Conservation (phyloP, 2,797 vertebrate species). For the Tokudaia tokunoshimensis region DNA sequence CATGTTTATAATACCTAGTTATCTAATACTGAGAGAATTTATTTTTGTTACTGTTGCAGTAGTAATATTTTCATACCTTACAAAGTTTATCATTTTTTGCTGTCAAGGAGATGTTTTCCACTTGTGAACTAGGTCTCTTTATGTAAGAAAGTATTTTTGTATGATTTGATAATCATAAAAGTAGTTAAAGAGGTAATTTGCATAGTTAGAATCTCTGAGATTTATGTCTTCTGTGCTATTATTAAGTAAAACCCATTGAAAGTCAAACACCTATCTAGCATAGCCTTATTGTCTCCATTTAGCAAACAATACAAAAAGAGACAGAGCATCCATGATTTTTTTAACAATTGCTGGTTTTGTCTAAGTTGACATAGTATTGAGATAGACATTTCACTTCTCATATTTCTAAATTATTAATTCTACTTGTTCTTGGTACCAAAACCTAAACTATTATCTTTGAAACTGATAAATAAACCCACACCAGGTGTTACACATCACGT, state of each 20-base stretch:
- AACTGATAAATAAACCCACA: background rate
- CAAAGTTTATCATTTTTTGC: conserved; percentile 35
- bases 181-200: conserved; percentile 55
- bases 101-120: conserved; percentile 32
- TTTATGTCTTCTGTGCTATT: background rate
- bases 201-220: background rate
- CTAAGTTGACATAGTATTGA: background rate
- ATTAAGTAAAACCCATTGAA: conserved; percentile 13
- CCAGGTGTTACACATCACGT: background rate
- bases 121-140: background rate
- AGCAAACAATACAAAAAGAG: background rate
- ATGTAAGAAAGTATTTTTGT: conserved; percentile 39
- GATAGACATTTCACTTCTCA: background rate
- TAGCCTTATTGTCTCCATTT: conserved; percentile 39
- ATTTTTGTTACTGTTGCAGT: conserved; percentile 54
- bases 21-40: conserved; percentile 23
- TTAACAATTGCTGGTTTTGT: conserved; percentile 29
- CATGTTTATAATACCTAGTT: conserved; percentile 46
- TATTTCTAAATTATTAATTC: background rate
- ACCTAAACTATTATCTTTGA: conserved; percentile 14
- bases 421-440: conserved; percentile 39
- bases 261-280: background rate
- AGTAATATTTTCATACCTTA: conserved; percentile 52
- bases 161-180: background rate
- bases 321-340: background rate